Evolutionary conservation across 2,888 invertebrate genomes (phyloP).

Genomic region (Exocentrus adspersus): DNA sequence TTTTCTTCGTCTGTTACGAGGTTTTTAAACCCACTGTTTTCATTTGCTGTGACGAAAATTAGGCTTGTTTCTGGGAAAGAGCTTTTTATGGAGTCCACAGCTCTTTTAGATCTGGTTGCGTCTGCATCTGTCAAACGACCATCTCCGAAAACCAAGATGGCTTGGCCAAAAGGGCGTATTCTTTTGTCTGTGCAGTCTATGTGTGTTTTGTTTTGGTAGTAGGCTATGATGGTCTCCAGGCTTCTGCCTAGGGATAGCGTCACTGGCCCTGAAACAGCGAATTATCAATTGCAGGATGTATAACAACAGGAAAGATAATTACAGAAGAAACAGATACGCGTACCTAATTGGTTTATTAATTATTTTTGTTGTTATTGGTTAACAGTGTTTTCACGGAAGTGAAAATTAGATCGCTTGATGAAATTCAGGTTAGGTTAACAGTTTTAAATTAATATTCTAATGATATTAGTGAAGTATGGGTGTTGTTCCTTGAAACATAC

Average conservation of each 20-base stretch:
- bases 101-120: conserved; percentile 59
- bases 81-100: conserved; percentile 64
- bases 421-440: too few species aligned
- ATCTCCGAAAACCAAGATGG: conserved; percentile 66
- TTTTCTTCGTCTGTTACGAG: conserved; percentile 56
- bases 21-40: conserved; percentile 40
- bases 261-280: conserved; percentile 66
- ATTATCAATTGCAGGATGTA: too few species aligned
- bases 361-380: too few species aligned
- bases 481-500: not conserved
- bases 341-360: too few species aligned
- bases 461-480: not conserved
- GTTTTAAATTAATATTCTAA: too few species aligned
- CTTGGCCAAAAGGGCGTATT: conserved; percentile 64
- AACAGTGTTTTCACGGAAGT: too few species aligned
- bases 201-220: conserved; percentile 64
- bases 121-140: conserved; percentile 62
- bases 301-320: too few species aligned
- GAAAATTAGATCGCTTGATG: too few species aligned
- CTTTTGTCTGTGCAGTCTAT: conserved; percentile 56
- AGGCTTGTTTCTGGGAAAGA: conserved; percentile 68
- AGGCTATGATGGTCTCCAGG: conserved; percentile 64
- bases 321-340: too few species aligned
- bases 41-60: conserved; percentile 64
- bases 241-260: conserved; percentile 66